Conservation (phyloP, 2,797 vertebrate species). For the Semaprochilodus insignis region DNA sequence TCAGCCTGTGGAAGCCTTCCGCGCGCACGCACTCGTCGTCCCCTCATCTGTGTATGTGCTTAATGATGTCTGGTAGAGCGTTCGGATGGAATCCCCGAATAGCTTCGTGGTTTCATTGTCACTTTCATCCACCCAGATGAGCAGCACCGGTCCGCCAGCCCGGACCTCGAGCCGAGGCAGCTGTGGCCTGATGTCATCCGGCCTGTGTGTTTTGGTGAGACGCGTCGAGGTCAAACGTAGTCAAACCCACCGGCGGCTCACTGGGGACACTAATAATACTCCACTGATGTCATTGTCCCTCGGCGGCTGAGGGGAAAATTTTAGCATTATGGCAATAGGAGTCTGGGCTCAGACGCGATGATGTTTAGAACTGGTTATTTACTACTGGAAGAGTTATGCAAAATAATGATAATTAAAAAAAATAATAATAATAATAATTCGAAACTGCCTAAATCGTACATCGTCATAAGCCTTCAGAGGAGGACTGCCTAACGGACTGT, state of each 20-base stretch:
- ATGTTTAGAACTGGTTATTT: conserved; percentile 40
- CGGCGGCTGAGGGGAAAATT: conserved; percentile 68
- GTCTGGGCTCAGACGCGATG: conserved; percentile 36
- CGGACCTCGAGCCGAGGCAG: conserved; percentile 21
- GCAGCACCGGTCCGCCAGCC: neutral
- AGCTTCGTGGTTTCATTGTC: conserved; percentile 4
- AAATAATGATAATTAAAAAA: conserved; percentile 5
- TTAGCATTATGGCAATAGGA: conserved; percentile 56
- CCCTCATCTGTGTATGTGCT: conserved; percentile 49
- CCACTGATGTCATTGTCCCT: conserved; percentile 82
- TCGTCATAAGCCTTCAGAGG: conserved; percentile 47
- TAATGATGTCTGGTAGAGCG: conserved; percentile 34
- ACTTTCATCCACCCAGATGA: conserved; percentile 26
- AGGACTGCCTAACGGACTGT: conserved; percentile 46
- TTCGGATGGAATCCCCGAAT: neutral
- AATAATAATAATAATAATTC: neutral
- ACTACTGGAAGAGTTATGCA: conserved; percentile 32
- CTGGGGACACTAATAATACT: conserved; percentile 54
- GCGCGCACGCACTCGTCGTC: conserved; percentile 14
- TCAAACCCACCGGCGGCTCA: conserved; percentile 46
- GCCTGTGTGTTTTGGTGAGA: conserved; percentile 57
- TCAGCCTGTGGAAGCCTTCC: conserved; percentile 33
- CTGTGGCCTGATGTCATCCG: conserved; percentile 48
- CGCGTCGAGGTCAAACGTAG: conserved; percentile 50
- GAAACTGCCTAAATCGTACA: conserved; percentile 10